A percentile compares a stretch with the other conserved stretches of the same genome.
Conservation (phyloP, 1,140 invertebrate species). For the Condylostylus longicornis region DNA sequence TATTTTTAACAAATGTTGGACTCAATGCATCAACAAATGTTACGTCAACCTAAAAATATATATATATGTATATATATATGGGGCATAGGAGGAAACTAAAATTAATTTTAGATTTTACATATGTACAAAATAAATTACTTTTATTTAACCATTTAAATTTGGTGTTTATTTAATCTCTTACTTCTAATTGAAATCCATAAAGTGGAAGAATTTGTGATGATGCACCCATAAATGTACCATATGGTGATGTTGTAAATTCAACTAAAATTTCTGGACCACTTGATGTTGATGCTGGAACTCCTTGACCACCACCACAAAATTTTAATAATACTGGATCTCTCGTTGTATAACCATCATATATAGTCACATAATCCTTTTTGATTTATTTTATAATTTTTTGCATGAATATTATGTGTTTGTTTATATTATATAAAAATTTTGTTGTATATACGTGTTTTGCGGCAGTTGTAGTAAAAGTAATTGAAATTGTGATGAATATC, state of each 20-base stretch:
- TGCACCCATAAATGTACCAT: slow-evolving; percentile 71
- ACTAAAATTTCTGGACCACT: slow-evolving; percentile 73
- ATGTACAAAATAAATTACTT: neutral
- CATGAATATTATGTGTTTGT: too few relatives aligned
- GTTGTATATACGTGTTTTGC: too few relatives aligned
- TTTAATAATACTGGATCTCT: slow-evolving; percentile 73
- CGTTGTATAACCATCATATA: slow-evolving; percentile 81
- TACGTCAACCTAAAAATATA: slow-evolving; percentile 41
- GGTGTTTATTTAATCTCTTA: slow-evolving; percentile 42
- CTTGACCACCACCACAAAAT: slow-evolving; percentile 74
- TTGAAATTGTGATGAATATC: too few relatives aligned
- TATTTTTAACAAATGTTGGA: slow-evolving; percentile 61
- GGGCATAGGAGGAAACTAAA: neutral
- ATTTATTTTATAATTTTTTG: too few relatives aligned
- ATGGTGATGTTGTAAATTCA: slow-evolving; percentile 78
- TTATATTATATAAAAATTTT: too few relatives aligned
- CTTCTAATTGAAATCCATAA: slow-evolving; percentile 76
- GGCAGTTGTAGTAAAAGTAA: too few relatives aligned
- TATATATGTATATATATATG: neutral
- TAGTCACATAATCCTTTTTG: slow-evolving; percentile 77
- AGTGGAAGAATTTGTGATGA: slow-evolving; percentile 51
- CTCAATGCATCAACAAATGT: slow-evolving; percentile 67
- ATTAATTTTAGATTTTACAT: slow-evolving; percentile 3
- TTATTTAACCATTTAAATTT: neutral
- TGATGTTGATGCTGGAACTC: slow-evolving; percentile 64